phyloP scores from a whole-genome alignment of 2,888 invertebrate species.

The Leistus spinibarbis region DNA sequence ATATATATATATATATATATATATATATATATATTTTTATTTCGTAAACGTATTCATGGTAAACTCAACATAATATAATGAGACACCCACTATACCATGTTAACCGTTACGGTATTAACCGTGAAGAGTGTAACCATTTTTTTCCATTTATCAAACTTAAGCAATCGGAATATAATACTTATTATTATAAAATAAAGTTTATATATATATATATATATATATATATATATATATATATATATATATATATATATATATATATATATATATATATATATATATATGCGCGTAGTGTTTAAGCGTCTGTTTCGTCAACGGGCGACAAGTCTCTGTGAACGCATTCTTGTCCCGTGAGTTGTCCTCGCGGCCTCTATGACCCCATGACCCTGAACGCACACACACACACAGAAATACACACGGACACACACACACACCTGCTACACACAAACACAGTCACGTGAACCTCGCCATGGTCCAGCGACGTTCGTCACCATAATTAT shows the following conservation, averaged over 20 bases:
- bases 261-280: not conserved
- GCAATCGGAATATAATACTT: no score
- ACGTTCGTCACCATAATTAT: constrained; percentile 1
- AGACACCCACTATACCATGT: no score
- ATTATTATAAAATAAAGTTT: no score
- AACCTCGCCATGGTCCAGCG: constrained; percentile 18
- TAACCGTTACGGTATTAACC: no score
- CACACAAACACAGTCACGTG: not conserved
- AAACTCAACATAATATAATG: no score
- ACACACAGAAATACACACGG: constrained; percentile 16
- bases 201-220: not conserved
- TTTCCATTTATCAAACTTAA: no score
- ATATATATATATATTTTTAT: no score
- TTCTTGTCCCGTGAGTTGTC: constrained; percentile 34
- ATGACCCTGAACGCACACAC: constrained; percentile 30
- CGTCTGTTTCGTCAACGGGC: not conserved
- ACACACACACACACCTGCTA: constrained; percentile 34
- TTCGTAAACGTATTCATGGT: no score
- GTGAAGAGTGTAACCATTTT: no score
- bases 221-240: not conserved
- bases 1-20: no score
- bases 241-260: not conserved
- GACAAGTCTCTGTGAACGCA: constrained; percentile 22
- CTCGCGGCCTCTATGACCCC: constrained; percentile 35
- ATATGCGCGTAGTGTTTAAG: not conserved